Base-by-base conservation (phyloP, 2,888 invertebrate genomes). In the Acronicta alni region DNA sequence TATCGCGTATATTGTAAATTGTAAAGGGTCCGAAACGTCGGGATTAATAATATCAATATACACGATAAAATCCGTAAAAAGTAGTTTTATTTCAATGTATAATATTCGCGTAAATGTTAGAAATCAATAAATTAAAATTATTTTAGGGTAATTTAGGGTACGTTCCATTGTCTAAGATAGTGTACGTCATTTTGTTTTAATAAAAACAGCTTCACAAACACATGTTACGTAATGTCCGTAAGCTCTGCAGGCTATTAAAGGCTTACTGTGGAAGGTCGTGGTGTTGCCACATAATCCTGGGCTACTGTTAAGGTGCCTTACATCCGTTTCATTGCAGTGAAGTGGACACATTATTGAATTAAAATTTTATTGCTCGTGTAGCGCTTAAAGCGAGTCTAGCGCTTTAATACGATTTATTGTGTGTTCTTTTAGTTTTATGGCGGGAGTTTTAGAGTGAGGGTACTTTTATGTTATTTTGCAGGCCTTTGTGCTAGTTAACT, bases 351-450 rank as follows among this genome's bases (percentile, higher is more conserved):
- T 52, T 30, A 69, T 60, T 47, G 48, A 66, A 65, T 68, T 48
- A 46, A 66, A 54, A 18, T 62, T 72, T 66, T 54, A 67, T 43
- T 51, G 47, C 43, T 18, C 55, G 41, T 56, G 56, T 51, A 69
- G 43, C 57, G 57, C 15, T 53, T 64, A 55, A 55, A 65, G 42
- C 45, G 44, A 30, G 45, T 57, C 49, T 44, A 59, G 38, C 41
- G 55, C 54, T 57, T 32, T 35, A 51, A 51, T 42, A 51, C 30
- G 42, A 66, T 72, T 72, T 73, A 72, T 62, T 23, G 61, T 38
- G 52, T 38, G 51, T 45, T 60, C 45, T 64, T 39, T 55, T 42
- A 41, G 57, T 69, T 69, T 69, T 53, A 69, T 37, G 62, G 20
- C 30, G 26, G 38, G 26, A 23, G 38, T 43, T 65, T 62, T 62